Evolutionary conservation across 1,140 invertebrate genomes (phyloP).

Genomic region (Drosophila bocki): DNA sequence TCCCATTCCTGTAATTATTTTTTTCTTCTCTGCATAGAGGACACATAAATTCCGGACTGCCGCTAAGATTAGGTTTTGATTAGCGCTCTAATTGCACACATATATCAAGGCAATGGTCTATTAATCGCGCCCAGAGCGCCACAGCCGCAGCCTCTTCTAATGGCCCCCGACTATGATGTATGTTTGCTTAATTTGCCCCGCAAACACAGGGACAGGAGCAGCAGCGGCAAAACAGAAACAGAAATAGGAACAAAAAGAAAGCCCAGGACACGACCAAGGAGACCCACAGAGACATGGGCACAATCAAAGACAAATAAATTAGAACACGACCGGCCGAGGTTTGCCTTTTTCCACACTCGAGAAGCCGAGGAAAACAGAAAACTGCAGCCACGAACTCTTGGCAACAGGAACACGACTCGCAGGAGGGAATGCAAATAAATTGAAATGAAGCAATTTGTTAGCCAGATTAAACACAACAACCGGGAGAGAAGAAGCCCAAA

Average conservation of each 20-base stretch:
- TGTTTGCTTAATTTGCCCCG: slow-evolving; percentile 71
- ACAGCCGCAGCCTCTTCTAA: slow-evolving; percentile 58
- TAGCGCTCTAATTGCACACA: slow-evolving; percentile 70
- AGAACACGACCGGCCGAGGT: slow-evolving; percentile 74
- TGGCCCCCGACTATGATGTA: slow-evolving; percentile 70
- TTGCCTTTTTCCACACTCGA: slow-evolving; percentile 55
- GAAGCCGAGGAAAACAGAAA: slow-evolving; percentile 37
- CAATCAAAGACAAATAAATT: slow-evolving; percentile 84
- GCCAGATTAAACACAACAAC: slow-evolving; percentile 75
- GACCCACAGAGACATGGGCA: slow-evolving; percentile 64
- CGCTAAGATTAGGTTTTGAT: slow-evolving; percentile 68
- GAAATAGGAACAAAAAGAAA: slow-evolving; percentile 42
- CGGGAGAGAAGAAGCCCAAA: slow-evolving; percentile 6
- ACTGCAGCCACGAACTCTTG: slow-evolving; percentile 66
- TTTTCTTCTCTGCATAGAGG: background rate
- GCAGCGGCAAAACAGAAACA: background rate
- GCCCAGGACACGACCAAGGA: slow-evolving; percentile 60
- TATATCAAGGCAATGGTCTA: slow-evolving; percentile 70
- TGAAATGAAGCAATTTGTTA: slow-evolving; percentile 84
- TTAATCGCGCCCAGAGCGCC: slow-evolving; percentile 59
- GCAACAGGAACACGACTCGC: slow-evolving; percentile 35
- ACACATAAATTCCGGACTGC: slow-evolving; percentile 54
- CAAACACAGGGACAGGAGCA: slow-evolving; percentile 20
- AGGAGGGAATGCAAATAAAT: slow-evolving; percentile 80
- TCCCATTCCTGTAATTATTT: background rate